Evolutionary conservation across 2,888 invertebrate species (phyloP).

Genomic region (Agrotis exclamationis): DNA sequence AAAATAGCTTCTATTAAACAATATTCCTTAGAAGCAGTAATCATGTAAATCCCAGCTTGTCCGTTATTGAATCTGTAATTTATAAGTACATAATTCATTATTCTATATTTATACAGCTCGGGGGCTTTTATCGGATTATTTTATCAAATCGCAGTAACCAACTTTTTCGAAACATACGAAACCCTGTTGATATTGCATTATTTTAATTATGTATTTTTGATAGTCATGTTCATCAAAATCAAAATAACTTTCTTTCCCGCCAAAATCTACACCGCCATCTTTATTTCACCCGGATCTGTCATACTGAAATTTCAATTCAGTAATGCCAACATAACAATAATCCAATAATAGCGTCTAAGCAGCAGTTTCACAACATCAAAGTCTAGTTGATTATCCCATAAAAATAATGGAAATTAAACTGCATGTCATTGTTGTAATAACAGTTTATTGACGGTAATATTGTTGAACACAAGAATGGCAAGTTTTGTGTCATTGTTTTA

Average conservation of each 20-base stretch:
- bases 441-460: constrained; percentile 33
- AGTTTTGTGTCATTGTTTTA: constrained; percentile 29
- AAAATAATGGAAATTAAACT: constrained; percentile 53
- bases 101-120: no score
- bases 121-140: no score
- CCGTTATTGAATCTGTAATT: no score
- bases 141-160: not conserved
- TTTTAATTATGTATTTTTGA: not conserved
- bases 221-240: not conserved
- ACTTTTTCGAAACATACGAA: not conserved
- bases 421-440: constrained; percentile 49
- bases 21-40: not conserved
- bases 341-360: constrained; percentile 1
- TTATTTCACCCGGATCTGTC: constrained; percentile 1
- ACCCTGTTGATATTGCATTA: no score
- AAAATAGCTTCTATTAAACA: not conserved
- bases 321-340: constrained; percentile 25
- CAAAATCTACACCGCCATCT: not conserved
- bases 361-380: constrained; percentile 25
- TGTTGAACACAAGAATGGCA: constrained; percentile 8
- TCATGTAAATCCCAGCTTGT: no score
- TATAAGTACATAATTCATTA: no score
- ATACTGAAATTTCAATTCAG: constrained; percentile 19
- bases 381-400: constrained; percentile 51
- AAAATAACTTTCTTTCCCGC: not conserved